phyloP scores from a whole-genome alignment of 2,113 vertebrate species.

The human region GRCh38 chr3:167350001-167350500 shows the following conservation, averaged over 20 bases:
- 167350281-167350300: not conserved
- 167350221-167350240: conserved; percentile 50
- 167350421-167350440: conserved; percentile 88
- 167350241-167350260: conserved; percentile 12
- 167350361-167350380: conserved; percentile 40
- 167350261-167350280: conserved; percentile 43
- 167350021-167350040: not conserved
- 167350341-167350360: conserved; percentile 49
- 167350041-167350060: not conserved
- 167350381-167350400: conserved; percentile 4
- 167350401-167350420: conserved; percentile 78
- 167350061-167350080: conserved; percentile 12
- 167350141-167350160: conserved; percentile 40
- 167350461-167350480: conserved; percentile 91
- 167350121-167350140: conserved; percentile 12
- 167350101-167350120: not conserved
- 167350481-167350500: conserved; percentile 89
- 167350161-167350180: not conserved
- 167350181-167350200: conserved; percentile 34
- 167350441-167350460: conserved; percentile 93
- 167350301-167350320: conserved; percentile 56
- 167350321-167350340: conserved; percentile 27
- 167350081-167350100: conserved; percentile 20
- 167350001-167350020: not conserved
- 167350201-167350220: conserved; percentile 45